A percentile compares a stretch with the other conserved stretches of the same genome.
These are phyloP conservation scores for Psephotus haematonotus DNA, from an alignment of 2,113 vertebrate genomes.

Conservation along the genomic window DNA sequence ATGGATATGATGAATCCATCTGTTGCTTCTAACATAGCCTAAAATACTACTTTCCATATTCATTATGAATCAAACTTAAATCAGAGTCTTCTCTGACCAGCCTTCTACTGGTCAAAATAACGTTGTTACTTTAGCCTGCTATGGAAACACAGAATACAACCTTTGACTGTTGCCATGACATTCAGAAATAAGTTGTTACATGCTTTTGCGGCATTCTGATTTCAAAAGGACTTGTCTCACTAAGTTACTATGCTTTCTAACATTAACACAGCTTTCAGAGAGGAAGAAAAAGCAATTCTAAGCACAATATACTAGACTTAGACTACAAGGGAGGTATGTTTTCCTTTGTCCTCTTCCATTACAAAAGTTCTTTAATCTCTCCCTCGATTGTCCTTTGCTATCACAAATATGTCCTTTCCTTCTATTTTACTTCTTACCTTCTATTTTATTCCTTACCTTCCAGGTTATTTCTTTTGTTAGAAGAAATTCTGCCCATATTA, in stretches of 20 bases:
- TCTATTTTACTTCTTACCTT: neutral
- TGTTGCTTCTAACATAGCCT: neutral
- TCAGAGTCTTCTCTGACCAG: neutral
- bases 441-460: neutral
- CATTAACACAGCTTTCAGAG: neutral
- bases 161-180: neutral
- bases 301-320: neutral
- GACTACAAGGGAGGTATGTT: neutral
- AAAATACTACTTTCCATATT: neutral
- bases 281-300: neutral
- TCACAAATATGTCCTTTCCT: neutral
- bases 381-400: neutral
- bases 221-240: neutral
- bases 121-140: neutral
- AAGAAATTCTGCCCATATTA: neutral
- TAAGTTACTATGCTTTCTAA: neutral
- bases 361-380: neutral
- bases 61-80: neutral
- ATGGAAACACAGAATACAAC: neutral
- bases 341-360: neutral
- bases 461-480: neutral
- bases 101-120: neutral
- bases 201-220: neutral
- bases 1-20: neutral
- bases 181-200: neutral